These are phyloP conservation scores for Anguilla anguilla DNA, from an alignment of 2,797 vertebrate species.

Conservation along the genomic window DNA sequence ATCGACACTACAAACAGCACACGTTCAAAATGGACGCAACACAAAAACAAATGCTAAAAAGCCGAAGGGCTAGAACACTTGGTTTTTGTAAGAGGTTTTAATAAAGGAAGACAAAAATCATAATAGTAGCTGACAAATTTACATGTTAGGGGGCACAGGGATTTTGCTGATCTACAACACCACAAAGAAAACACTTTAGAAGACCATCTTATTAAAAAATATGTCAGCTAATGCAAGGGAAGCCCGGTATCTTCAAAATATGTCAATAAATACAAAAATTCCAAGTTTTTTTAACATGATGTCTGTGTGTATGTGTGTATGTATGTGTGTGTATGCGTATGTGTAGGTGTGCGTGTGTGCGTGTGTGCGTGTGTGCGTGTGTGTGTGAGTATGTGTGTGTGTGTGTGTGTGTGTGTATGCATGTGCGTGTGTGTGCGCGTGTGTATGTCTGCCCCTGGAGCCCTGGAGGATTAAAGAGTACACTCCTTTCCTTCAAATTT, in stretches of 20 bases:
- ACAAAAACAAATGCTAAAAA: neutral
- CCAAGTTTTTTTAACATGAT: neutral
- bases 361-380: no score
- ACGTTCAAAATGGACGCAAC: neutral
- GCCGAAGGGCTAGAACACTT: neutral
- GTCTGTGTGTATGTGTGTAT: no score
- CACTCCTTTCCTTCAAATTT: neutral
- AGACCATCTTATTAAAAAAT: neutral
- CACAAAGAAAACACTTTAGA: neutral
- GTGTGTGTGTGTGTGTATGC: no score
- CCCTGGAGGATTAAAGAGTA: constrained; percentile 4
- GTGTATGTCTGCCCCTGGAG: neutral
- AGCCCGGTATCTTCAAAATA: neutral
- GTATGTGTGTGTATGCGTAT: no score
- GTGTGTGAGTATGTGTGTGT: neutral
- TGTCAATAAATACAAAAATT: neutral
- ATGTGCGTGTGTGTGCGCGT: neutral
- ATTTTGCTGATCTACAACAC: neutral
- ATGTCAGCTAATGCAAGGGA: neutral
- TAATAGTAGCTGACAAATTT: neutral
- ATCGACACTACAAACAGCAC: neutral
- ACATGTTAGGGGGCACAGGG: neutral
- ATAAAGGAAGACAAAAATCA: neutral
- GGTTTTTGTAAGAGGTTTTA: neutral
- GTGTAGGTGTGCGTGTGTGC: no score